Evolutionary conservation across 2,797 vertebrate genomes (phyloP), one percentile per base, ranked within the genome.

Genomic region (Neopelma chrysocephalum): DNA sequence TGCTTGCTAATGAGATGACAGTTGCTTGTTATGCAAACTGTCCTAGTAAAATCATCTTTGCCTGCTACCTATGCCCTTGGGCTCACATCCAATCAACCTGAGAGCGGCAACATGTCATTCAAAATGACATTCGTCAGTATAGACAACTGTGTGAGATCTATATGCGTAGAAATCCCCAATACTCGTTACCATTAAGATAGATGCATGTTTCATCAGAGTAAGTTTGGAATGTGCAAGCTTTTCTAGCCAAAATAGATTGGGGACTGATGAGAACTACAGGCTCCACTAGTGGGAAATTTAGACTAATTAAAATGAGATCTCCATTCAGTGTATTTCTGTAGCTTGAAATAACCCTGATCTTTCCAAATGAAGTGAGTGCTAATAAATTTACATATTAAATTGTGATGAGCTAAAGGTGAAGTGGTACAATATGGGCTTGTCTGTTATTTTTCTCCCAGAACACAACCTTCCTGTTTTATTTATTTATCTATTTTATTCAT

Each of bases 1-100:
- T 82, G 69, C 83, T 87, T 95, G 78, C 89, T 97, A 97, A 96
- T 95, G 93, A 97, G 94, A 96, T 96, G 96, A 87, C 87, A 95
- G 94, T 93, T 94, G 54, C 93, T 92, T 93, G 72, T 79, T 96
- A 94, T 96, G 90, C 93, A 97, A 96, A 95, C 80, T 94, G 81
- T 94, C 95, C 81, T 53, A 34, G 91, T 73, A 85, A 96, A 96
- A 94, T 94, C 68, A 77, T 90, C 83, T 86, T 87, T 96, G 47
- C 82, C 57, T 93, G 54, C 66, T 92, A 93, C 91, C 79, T 90
- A 70, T 83, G 94, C 89, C 95, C 96, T 95, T 97, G 96, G 95
- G 94, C 96, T 94, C 89, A 91, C 77, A 80, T 92, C 92, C 93
- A 96, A 51, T 90, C 94, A 96, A 77, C 71, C 57, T 82, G 79